These are phyloP conservation scores for Ophion ellenae DNA, from an alignment of 2,888 invertebrate genomes.

Conservation along the genomic window DNA sequence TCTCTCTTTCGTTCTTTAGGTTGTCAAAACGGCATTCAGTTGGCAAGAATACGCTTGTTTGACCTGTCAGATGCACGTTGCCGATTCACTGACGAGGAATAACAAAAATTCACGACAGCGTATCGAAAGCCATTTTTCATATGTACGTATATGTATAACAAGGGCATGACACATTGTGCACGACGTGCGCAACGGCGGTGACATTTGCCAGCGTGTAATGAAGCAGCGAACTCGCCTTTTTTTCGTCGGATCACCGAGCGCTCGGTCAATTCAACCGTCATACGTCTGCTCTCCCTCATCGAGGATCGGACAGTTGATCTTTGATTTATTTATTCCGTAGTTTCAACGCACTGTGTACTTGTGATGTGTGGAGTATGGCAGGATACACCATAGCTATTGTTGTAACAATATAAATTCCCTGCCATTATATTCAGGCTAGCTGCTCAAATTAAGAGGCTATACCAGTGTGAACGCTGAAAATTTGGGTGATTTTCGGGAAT, in stretches of 20 bases:
- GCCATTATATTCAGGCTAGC: no score
- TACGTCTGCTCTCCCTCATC: conserved; percentile 29
- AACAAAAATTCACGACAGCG: not conserved
- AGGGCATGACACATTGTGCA: conserved; percentile 22
- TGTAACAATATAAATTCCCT: no score
- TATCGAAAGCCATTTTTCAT: conserved; percentile 19
- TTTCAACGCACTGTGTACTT: not conserved
- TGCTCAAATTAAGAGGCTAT: no score
- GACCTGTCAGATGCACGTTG: conserved; percentile 20
- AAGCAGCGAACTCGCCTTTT: conserved; percentile 50
- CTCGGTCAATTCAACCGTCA: conserved; percentile 15
- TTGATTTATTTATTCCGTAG: not conserved
- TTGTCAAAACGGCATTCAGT: not conserved
- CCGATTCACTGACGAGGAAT: conserved; percentile 27
- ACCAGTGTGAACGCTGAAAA: no score
- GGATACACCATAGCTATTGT: no score
- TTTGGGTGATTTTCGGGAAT: no score
- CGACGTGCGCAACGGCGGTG: conserved; percentile 10
- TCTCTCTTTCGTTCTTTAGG: not conserved
- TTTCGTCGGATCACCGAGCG: conserved; percentile 52
- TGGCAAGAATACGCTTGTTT: not conserved
- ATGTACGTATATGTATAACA: not conserved
- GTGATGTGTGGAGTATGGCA: no score
- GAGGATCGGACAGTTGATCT: conserved; percentile 5
- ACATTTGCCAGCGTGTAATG: conserved; percentile 59